Evolutionary conservation across 37 sponge, comb jelly and placozoan genomes (phyloP).

Genomic region (Ianthella basta): DNA sequence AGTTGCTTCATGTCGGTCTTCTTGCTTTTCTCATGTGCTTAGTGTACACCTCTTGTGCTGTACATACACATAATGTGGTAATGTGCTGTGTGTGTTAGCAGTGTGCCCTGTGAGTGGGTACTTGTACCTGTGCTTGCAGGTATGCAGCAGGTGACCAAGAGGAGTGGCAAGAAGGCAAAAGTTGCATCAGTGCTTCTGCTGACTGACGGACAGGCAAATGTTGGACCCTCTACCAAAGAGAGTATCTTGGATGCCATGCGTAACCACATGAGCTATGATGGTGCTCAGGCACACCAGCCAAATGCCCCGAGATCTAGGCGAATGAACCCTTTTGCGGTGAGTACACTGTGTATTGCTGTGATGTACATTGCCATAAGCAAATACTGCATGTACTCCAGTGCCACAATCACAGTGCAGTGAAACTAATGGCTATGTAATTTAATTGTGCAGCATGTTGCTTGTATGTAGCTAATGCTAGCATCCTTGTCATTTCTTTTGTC

Average conservation of each 20-base stretch:
- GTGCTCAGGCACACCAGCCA: not conserved
- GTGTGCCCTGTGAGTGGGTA: not conserved
- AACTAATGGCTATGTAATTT: too few species aligned
- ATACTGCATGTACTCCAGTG: not conserved
- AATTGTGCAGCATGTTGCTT: too few species aligned
- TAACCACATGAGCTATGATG: constrained; percentile 37
- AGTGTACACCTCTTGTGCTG: not conserved
- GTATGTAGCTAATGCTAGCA: too few species aligned
- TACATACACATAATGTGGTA: not conserved
- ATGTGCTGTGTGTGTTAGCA: not conserved
- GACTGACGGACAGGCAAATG: constrained; percentile 90
- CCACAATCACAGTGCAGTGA: not conserved
- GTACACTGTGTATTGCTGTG: not conserved
- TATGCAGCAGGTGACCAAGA: constrained; percentile 64
- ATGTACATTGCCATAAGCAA: not conserved
- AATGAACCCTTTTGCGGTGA: constrained; percentile 25
- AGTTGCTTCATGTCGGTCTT: not conserved
- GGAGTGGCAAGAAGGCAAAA: constrained; percentile 54
- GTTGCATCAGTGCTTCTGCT: constrained; percentile 90
- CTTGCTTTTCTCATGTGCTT: not conserved
- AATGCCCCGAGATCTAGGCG: not conserved
- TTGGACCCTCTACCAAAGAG: constrained; percentile 53
- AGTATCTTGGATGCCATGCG: constrained; percentile 77
- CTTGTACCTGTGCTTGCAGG: not conserved
- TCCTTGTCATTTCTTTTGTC: too few species aligned